Evolutionary conservation across 1,140 invertebrate species (phyloP), one percentile per base, ranked within the genome.

Genomic region (Musca domestica): DNA sequence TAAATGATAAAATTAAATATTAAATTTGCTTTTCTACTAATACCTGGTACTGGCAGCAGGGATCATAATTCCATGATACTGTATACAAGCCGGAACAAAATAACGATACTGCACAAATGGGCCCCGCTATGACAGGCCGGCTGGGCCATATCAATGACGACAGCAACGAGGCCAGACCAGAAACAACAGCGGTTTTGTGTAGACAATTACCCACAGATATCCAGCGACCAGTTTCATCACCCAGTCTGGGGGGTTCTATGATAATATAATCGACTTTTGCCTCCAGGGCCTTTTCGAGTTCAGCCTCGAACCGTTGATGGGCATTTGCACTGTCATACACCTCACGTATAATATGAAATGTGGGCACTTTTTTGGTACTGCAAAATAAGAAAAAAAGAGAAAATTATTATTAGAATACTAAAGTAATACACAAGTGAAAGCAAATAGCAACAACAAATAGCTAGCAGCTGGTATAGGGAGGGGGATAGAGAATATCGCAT

Each of bases 181-280:
- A 87, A 54, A 95, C 81, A 25, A 97, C 91, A 56, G 95, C 92
- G 68, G 92, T 91, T 85, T 96, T 95, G 82, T 96, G 93, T 74
- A 98, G 86, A 83, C 92, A 95, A 84, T 98, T 96, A 67, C 95
- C 95, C 69, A 96, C 91, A 70, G 89, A 87, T 75, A 98, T 97
- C 95, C 95, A 98, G 74, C 93, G 86, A 22, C 93, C 92, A n/a
- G 95, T 97, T 83, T 95, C 91, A 81, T 92, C 94, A 61, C 94
- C 95, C 63, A 98, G 84, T 72, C 91, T 89, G 46, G 90, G 88
- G 48, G 95, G 95, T 83, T 98, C 95, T 75, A 98, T 95, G 34
- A 98, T 89, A 72, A 98, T 98, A 73, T 91, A 85, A 72, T 89
- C 88, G 77, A 90, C 91, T 74, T 90, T 88, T 51, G 89, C 88